phyloP scores from a whole-genome alignment of 2,797 vertebrate species.

The Macroramphosus scolopax region DNA sequence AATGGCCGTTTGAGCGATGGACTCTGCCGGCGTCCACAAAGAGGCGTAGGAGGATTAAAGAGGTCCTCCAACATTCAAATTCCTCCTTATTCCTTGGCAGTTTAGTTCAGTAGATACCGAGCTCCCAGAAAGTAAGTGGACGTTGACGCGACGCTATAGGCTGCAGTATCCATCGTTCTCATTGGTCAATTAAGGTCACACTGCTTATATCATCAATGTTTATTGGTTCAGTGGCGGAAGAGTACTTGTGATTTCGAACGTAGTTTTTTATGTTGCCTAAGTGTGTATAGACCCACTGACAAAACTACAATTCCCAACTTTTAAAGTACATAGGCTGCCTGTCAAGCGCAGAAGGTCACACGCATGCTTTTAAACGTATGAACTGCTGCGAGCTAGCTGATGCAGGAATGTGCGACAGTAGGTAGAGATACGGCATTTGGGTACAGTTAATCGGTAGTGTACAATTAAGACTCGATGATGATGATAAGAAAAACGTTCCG shows the following conservation, averaged over 20 bases:
- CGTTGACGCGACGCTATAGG: constrained; percentile 58
- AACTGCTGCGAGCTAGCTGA: neutral
- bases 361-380: constrained; percentile 49
- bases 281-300: rapidly evolving
- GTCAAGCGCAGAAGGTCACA: constrained; percentile 70
- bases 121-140: constrained; percentile 69
- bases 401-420: neutral
- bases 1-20: constrained; percentile 65
- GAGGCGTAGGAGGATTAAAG: constrained; percentile 29
- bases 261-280: constrained; percentile 59
- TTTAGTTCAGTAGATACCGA: constrained; percentile 63
- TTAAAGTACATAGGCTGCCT: neutral
- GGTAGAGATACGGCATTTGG: neutral
- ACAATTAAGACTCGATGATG: neutral
- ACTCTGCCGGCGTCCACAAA: constrained; percentile 46
- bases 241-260: constrained; percentile 43
- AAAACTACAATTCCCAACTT: constrained; percentile 69
- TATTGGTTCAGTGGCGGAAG: constrained; percentile 68
- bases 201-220: constrained; percentile 29
- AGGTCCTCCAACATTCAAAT: constrained; percentile 55
- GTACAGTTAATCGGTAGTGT: neutral
- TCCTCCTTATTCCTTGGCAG: constrained; percentile 41
- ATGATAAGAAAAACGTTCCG: neutral
- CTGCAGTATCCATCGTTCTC: constrained; percentile 48
- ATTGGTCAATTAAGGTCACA: constrained; percentile 57